Evolutionary conservation across 2,113 vertebrate species (phyloP).

Genomic region (Dunckerocampus dactyliophorus): DNA sequence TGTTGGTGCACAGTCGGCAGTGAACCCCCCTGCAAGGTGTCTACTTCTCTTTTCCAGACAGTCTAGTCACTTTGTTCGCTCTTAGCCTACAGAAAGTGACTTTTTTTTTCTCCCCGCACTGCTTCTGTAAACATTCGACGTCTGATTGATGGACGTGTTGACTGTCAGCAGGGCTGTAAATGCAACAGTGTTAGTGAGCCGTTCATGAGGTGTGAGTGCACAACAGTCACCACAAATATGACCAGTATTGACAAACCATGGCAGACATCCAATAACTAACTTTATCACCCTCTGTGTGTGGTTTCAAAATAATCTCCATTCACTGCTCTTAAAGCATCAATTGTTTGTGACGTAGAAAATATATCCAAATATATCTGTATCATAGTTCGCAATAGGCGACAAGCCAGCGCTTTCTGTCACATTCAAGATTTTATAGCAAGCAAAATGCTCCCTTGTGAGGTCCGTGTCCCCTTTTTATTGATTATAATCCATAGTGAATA

Average conservation of each 20-base stretch:
- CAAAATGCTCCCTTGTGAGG: slow-evolving; percentile 64
- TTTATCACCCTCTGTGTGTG: background rate
- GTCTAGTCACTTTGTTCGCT: too few species aligned
- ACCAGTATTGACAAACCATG: background rate
- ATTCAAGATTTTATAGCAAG: slow-evolving; percentile 66
- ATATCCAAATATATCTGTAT: slow-evolving; percentile 21
- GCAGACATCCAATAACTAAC: background rate
- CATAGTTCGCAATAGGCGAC: slow-evolving; percentile 42
- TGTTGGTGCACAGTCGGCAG: slow-evolving; percentile 7
- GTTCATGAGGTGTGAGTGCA: slow-evolving; percentile 38
- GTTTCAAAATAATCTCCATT: slow-evolving; percentile 21
- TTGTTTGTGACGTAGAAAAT: slow-evolving; percentile 56
- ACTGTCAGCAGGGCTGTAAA: too few species aligned
- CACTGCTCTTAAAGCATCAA: slow-evolving; percentile 27
- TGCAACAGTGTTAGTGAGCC: too few species aligned
- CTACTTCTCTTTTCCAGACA: too few species aligned
- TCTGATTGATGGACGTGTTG: too few species aligned
- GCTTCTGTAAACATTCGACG: slow-evolving; percentile 12
- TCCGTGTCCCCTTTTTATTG: slow-evolving; percentile 63
- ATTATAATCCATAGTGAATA: slow-evolving; percentile 69
- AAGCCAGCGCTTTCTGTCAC: slow-evolving; percentile 64
- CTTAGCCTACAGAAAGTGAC: background rate
- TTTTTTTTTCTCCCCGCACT: slow-evolving; percentile 18
- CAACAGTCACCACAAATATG: background rate
- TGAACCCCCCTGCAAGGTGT: too few species aligned